Conservation (phyloP, 2,797 vertebrate species). For the Rachycentron canadum region DNA sequence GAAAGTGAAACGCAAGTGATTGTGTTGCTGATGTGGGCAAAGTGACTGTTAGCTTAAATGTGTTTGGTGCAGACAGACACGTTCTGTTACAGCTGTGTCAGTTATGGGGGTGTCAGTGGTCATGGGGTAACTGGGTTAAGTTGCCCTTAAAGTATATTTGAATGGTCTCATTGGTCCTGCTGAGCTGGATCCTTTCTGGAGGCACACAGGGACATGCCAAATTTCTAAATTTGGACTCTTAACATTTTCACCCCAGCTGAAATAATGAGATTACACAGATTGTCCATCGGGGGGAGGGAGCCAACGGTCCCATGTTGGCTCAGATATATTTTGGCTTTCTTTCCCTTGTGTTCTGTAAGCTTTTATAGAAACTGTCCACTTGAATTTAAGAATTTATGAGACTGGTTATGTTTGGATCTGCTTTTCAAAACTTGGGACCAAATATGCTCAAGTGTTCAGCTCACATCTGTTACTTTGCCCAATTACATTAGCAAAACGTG, state of each 20-base stretch:
- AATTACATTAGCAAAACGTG: not conserved
- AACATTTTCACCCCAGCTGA: slow-evolving; percentile 55
- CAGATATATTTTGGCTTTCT: slow-evolving; percentile 35
- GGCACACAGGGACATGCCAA: slow-evolving; percentile 9
- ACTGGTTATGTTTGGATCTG: slow-evolving; percentile 16
- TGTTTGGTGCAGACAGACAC: not conserved
- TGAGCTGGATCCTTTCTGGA: slow-evolving; percentile 18
- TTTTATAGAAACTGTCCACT: slow-evolving; percentile 33
- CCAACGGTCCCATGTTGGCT: slow-evolving; percentile 25
- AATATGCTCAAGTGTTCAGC: not conserved
- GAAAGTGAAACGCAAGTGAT: not conserved
- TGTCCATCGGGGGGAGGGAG: slow-evolving; percentile 44
- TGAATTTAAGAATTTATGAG: slow-evolving; percentile 27
- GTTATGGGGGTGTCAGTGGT: not conserved
- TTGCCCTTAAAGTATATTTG: slow-evolving; percentile 17
- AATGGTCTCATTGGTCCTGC: slow-evolving; percentile 8
- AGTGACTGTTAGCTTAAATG: not conserved
- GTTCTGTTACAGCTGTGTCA: not conserved
- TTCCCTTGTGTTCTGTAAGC: slow-evolving; percentile 19
- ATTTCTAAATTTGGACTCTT: slow-evolving; percentile 45
- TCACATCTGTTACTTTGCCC: not conserved
- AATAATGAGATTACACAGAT: slow-evolving; percentile 60
- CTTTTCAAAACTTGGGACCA: not conserved
- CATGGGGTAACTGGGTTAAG: slow-evolving; percentile 1
- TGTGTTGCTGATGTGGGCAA: not conserved